Conservation (phyloP, 2,113 vertebrate species). For the Pomatostomus ruficeps region DNA sequence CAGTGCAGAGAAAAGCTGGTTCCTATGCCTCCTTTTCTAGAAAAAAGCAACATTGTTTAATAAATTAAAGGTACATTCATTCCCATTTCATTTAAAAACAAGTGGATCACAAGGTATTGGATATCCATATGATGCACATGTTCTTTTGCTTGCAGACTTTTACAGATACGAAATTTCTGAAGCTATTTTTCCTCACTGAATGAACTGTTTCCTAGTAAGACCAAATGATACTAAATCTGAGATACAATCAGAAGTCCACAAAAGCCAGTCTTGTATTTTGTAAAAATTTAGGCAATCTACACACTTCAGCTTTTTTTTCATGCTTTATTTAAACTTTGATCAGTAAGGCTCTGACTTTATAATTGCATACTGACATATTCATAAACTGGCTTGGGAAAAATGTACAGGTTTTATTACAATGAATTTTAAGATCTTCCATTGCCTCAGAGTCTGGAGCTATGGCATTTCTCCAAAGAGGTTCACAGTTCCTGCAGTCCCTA, state of each 20-base stretch:
- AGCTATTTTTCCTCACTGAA: constrained; percentile 35
- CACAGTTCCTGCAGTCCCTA: constrained; percentile 61
- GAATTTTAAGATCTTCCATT: not conserved
- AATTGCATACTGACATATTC: not conserved
- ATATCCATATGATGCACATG: constrained; percentile 1
- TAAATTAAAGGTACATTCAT: constrained; percentile 18
- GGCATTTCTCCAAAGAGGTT: constrained; percentile 39
- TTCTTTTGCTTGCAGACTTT: constrained; percentile 40
- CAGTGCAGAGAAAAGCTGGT: not conserved
- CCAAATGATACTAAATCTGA: not conserved
- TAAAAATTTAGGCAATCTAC: constrained; percentile 13
- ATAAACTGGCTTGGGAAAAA: constrained; percentile 40
- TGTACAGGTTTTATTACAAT: not conserved
- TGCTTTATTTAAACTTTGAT: constrained; percentile 26
- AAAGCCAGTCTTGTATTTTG: not conserved
- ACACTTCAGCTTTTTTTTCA: not conserved
- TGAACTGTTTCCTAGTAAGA: not conserved
- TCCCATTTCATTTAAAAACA: constrained; percentile 31
- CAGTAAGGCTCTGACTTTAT: constrained; percentile 12
- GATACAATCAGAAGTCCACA: not conserved
- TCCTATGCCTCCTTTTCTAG: constrained; percentile 1
- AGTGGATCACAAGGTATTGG: constrained; percentile 22
- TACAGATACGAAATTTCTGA: constrained; percentile 38
- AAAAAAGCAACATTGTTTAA: constrained; percentile 5
- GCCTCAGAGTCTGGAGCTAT: constrained; percentile 43